phyloP scores from a whole-genome alignment of 1,140 invertebrate species.

The Macrobrachium rosenbergii region DNA sequence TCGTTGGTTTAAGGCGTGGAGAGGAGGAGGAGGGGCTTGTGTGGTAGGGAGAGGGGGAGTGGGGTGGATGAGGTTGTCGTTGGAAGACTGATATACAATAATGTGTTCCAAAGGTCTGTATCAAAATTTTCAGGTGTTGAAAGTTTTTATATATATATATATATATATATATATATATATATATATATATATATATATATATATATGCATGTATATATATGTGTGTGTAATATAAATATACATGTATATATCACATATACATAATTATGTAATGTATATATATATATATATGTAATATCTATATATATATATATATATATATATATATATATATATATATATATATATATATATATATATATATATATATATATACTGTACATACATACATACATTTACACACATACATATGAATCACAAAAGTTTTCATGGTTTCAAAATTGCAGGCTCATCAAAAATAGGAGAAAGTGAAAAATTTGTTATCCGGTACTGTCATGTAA shows the following conservation, averaged over 20 bases:
- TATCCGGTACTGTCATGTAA: too few relatives aligned
- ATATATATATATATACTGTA: neutral
- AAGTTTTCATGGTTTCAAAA: too few relatives aligned
- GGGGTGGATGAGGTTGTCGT: too few relatives aligned
- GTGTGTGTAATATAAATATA: neutral
- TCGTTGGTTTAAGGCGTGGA: too few relatives aligned
- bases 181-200: constrained; percentile 2
- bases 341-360: neutral
- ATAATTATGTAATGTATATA: neutral
- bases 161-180: constrained; percentile 16
- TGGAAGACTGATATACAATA: too few relatives aligned
- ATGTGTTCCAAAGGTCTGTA: too few relatives aligned
- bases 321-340: neutral
- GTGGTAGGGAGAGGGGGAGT: too few relatives aligned
- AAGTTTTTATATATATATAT: constrained; percentile 1
- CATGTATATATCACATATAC: neutral
- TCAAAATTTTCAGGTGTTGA: too few relatives aligned
- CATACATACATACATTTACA: neutral
- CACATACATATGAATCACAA: neutral
- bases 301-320: constrained; percentile 3
- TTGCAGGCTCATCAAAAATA: too few relatives aligned
- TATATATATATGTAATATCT: neutral
- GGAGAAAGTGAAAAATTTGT: too few relatives aligned
- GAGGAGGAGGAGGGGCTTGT: too few relatives aligned
- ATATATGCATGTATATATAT: constrained; percentile 3